A percentile compares a stretch with the other conserved stretches of the same genome.
Evolutionary conservation across 1,140 invertebrate genomes (phyloP).

Genomic region (Eriosoma lanigerum): DNA sequence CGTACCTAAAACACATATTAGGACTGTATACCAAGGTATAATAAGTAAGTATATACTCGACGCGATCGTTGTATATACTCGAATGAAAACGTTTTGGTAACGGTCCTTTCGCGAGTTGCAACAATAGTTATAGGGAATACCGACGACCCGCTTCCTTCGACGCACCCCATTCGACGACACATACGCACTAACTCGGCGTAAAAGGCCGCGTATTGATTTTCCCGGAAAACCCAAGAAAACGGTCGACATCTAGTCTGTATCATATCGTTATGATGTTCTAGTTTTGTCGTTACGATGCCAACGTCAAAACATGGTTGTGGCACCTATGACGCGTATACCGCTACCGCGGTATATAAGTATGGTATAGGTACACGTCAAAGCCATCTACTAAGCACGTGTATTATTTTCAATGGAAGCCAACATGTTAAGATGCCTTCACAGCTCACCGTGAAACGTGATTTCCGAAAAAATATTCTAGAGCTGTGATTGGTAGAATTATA

Average conservation of each 20-base stretch:
- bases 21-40: background rate
- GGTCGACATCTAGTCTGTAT: background rate
- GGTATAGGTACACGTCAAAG: no score
- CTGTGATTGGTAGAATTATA: no score
- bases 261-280: background rate
- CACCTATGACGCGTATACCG: no score
- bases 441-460: no score
- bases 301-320: no score
- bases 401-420: no score
- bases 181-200: background rate
- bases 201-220: conserved; percentile 12
- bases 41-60: background rate
- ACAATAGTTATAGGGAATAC: no score
- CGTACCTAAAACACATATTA: no score
- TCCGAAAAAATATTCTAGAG: no score
- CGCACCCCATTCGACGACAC: background rate
- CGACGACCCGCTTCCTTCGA: background rate
- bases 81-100: background rate
- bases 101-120: background rate
- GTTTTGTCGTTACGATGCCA: background rate
- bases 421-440: no score
- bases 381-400: no score
- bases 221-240: background rate
- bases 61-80: background rate
- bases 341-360: no score